Percentiles rank a stretch among this genome's conserved stretches.
These are phyloP conservation scores for Hypotaenidia okinawae DNA, from an alignment of 2,797 vertebrate genomes.

Conservation along the genomic window DNA sequence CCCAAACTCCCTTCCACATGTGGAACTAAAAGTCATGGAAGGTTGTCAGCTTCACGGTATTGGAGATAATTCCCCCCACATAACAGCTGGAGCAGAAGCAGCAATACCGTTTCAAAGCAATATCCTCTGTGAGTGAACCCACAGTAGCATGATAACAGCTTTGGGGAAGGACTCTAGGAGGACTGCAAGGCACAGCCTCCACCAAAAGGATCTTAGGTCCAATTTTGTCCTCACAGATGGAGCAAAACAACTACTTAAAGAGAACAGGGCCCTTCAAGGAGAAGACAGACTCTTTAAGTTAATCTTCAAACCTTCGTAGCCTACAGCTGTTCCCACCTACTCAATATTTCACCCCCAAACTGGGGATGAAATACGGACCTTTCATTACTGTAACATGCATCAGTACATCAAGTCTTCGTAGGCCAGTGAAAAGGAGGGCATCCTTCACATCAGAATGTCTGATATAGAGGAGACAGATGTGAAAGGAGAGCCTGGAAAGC, in stretches of 20 bases:
- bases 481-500: neutral
- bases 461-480: neutral
- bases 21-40: neutral
- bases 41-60: neutral
- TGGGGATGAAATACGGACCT: neutral
- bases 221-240: neutral
- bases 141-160: neutral
- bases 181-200: neutral
- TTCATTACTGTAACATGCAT: neutral
- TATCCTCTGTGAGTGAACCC: neutral
- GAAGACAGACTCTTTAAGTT: neutral
- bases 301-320: neutral
- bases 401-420: neutral
- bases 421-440: neutral
- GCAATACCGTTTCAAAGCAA: neutral
- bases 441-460: neutral
- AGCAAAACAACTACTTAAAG: neutral
- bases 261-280: neutral
- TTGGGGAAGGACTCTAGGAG: neutral
- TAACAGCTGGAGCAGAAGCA: neutral
- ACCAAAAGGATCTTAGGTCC: neutral
- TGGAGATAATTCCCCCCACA: rapidly evolving
- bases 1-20: neutral
- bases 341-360: neutral
- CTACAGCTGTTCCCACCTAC: neutral